phyloP scores from a whole-genome alignment of 1,140 invertebrate genomes.

The Maniola jurtina region DNA sequence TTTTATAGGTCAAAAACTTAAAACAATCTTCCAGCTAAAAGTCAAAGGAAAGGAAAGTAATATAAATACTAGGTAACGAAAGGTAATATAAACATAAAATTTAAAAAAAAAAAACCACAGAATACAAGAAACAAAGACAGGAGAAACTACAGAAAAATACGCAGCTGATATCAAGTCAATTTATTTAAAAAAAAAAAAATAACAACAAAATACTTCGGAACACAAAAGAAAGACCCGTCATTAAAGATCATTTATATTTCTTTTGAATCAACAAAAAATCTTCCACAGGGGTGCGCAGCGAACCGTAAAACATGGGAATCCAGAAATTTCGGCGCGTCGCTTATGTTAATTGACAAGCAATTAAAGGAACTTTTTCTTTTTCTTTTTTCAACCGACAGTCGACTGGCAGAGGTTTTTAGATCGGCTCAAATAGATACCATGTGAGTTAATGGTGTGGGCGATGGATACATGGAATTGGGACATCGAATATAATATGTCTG shows the following conservation, averaged over 20 bases:
- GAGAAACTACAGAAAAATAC: no score
- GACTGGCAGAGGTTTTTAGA: constrained; percentile 24
- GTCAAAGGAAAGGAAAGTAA: no score
- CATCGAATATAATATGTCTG: not conserved
- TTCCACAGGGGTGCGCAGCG: constrained; percentile 28
- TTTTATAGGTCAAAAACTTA: no score
- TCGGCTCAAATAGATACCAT: constrained; percentile 26
- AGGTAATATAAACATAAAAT: not conserved
- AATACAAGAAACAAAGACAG: not conserved
- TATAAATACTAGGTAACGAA: no score
- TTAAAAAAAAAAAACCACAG: not conserved
- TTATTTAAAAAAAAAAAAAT: not conserved
- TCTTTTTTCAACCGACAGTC: constrained; percentile 14
- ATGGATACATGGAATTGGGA: constrained; percentile 7
- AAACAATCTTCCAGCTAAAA: no score
- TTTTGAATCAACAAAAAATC: constrained; percentile 9
- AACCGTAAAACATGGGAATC: constrained; percentile 34
- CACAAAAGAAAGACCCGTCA: not conserved
- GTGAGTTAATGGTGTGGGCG: constrained; percentile 23
- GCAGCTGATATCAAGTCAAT: no score
- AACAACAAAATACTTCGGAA: not conserved
- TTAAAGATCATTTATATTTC: constrained; percentile 5
- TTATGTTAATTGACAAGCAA: constrained; percentile 33
- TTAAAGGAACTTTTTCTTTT: constrained; percentile 16
- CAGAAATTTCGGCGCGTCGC: constrained; percentile 15